Conservation (phyloP, 2,888 invertebrate species). For the Ypsolopha sequella region DNA sequence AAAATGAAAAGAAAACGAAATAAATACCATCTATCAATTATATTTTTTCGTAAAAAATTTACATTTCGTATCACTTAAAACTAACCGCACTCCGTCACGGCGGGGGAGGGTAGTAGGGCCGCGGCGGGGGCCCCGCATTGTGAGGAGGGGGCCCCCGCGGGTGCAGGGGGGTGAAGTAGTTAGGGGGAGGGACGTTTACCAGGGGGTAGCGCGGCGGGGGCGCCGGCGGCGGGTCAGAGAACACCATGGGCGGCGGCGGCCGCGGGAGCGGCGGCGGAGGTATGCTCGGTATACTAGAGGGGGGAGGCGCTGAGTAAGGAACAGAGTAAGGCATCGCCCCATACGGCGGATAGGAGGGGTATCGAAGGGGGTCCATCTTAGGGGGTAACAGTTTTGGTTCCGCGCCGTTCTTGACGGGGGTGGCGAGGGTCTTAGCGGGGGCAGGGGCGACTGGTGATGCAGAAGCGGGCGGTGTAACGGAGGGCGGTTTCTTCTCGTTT, state of each 20-base stretch:
- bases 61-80: conserved; percentile 12
- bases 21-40: conserved; percentile 30
- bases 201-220: conserved; percentile 49
- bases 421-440: conserved; percentile 25
- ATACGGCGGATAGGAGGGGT: conserved; percentile 42
- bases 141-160: conserved; percentile 32
- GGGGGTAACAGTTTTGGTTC: conserved; percentile 42
- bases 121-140: conserved; percentile 30
- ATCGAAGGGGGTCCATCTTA: conserved; percentile 33
- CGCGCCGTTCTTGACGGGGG: conserved; percentile 55
- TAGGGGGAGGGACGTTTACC: conserved; percentile 51
- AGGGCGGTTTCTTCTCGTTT: conserved; percentile 67
- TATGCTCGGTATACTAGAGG: conserved; percentile 19
- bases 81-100: conserved; percentile 29
- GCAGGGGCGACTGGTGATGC: conserved; percentile 51
- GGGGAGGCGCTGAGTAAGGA: conserved; percentile 45
- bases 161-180: conserved; percentile 40
- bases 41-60: conserved; percentile 55
- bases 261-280: conserved; percentile 24
- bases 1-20: conserved; percentile 18
- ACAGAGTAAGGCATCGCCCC: conserved; percentile 53
- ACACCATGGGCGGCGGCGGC: conserved; percentile 42
- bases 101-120: conserved; percentile 53
- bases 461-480: conserved; percentile 63
- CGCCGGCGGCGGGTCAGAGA: conserved; percentile 54